Base-by-base conservation (phyloP, 2,113 vertebrate species). In the Anarrhichthys ocellatus region DNA sequence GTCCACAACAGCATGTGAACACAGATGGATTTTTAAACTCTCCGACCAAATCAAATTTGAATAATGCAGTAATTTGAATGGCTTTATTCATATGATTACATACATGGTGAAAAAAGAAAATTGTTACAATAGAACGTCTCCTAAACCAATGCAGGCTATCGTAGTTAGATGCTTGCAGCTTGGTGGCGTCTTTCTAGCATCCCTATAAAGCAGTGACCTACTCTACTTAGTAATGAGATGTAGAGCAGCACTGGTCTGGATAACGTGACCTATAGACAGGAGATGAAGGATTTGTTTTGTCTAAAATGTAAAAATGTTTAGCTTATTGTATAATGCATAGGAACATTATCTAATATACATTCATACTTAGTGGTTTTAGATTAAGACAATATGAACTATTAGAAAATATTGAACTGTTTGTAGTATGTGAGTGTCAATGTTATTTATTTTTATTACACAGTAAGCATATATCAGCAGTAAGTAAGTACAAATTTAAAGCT, bases 21-120 rank as follows among this genome's bases (percentile, higher is more conserved):
- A 75, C 66, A 87, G 81, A 87, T 82, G 84, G 78, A 82, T 80
- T 81, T 75, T 9, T 24, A 79, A 79, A 34, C 68, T 63, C 59
- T 82, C 2, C n/a, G 64, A 71, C 36, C 34, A 76, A 86, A 87
- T 84, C 66, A 44, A 36, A 81, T 82, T 42, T 56, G 40, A 61
- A 50, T 70, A 42, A 64, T 42, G 48, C 18, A 70, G 54, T 81
- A 5, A 38, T 54, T 68, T 68, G 0, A 68, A 13, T 36, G 46
- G 13, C 50, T 48, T 56, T 22, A 32, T 81, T 77, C 18, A 54
- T 36, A n/a, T 17, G 14, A 64, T 75, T 62, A 20, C 5, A 54
- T 54, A 14, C 48, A 62, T 5, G 0, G 5, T 59, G 15, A 18
- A 65, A 22, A 24, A n/a, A 14, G 42, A 9, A 46, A 9, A 22